These are phyloP conservation scores for Linnaemya vulpina DNA, from an alignment of 2,888 invertebrate species.

Conservation along the genomic window DNA sequence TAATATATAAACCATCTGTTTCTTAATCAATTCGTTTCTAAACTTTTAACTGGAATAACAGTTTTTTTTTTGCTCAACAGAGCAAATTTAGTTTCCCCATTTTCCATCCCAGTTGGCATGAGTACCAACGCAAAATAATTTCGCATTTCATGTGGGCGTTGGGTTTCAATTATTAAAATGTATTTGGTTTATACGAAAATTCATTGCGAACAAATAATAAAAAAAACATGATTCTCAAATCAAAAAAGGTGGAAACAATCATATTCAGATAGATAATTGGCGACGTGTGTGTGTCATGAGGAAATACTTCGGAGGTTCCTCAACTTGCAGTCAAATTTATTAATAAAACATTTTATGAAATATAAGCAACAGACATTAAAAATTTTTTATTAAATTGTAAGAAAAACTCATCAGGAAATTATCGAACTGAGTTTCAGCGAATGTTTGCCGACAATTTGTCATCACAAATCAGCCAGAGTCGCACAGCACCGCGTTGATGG, in stretches of 20 bases:
- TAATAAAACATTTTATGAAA: not conserved
- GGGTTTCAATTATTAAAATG: slow-evolving; percentile 2
- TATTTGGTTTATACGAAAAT: slow-evolving; percentile 18
- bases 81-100: not conserved
- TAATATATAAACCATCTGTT: too few species aligned
- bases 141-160: slow-evolving; percentile 1
- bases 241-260: slow-evolving; percentile 6
- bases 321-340: not conserved
- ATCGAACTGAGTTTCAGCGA: too few species aligned
- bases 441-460: too few species aligned
- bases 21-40: not conserved
- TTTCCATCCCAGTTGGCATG: not conserved
- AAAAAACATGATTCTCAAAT: not conserved
- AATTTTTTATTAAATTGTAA: too few species aligned
- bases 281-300: too few species aligned
- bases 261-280: not conserved
- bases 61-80: too few species aligned
- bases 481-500: too few species aligned
- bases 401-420: too few species aligned
- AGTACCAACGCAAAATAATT: not conserved
- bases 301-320: not conserved
- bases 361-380: too few species aligned
- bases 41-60: not conserved
- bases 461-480: too few species aligned
- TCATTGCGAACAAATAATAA: not conserved